Base-by-base conservation (phyloP, 2,113 vertebrate species). In the Sterrhoptilus dennistouni region DNA sequence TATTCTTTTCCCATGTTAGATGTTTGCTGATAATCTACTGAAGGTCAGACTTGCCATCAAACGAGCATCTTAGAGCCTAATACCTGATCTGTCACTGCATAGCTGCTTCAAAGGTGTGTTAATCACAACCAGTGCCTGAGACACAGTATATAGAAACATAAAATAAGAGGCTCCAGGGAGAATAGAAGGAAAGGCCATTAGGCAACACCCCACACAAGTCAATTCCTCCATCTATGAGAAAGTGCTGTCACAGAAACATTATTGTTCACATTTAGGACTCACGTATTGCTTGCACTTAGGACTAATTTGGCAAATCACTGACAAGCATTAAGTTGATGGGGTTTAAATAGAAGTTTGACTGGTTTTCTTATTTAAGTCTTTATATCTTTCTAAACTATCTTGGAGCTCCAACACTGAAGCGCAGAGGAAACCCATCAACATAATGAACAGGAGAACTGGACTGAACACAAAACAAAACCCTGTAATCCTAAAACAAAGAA, bases 301-400 rank as follows among this genome's bases (percentile, higher is more conserved):
- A 53, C 53, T 91, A 91, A 84, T 89, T 87, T 94, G 80, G 61
- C 60, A 92, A 89, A 87, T 91, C 64, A 95, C 52, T 79, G 60
- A n/a, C 52, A 24, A 25, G 3, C 69, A 87, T 94, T 94, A 94
- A 84, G 65, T 61, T 4, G 2, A 81, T 82, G 65, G 50, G 23
- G 23, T 95, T 96, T 95, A 95, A 95, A 94, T 82, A 76, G 24
- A 95, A 78, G 24, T 89, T 95, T 84, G 80, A 87, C 36, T 70
- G 42, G 29, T 94, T 83, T 92, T 60, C 87, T 94, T 81, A 84
- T 91, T 93, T 94, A 94, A 94, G 57, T 56, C 83, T 89, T 91
- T 65, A 68, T 84, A 36, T 22, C 28, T 42, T 81, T 80, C 66
- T 93, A 78, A 92, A 93, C 75, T 87, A 75, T 68, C 81, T 76